Evolutionary conservation across 2,888 invertebrate species (phyloP).

Genomic region (Cyrtodaria siliqua): DNA sequence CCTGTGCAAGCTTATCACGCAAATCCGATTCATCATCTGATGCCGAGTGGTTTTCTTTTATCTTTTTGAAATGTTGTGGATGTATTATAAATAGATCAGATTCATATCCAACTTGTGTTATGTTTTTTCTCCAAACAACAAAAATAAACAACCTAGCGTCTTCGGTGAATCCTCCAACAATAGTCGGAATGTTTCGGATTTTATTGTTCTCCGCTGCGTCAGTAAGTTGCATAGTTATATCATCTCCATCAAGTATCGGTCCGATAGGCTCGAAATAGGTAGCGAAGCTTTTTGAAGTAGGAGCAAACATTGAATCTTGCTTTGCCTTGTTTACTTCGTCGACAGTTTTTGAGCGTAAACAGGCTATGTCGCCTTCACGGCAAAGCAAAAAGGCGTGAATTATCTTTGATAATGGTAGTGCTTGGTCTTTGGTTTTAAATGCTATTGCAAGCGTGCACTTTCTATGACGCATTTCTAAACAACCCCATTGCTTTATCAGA

Average conservation of each 20-base stretch:
- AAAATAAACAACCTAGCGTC: conserved; percentile 74
- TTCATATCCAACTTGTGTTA: conserved; percentile 7
- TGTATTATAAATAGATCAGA: conserved; percentile 2
- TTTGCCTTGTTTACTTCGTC: conserved; percentile 68
- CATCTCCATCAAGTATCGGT: conserved; percentile 70
- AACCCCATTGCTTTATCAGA: conserved; percentile 39
- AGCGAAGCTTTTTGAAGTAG: conserved; percentile 70
- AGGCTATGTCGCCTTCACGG: conserved; percentile 56
- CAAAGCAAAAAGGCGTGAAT: conserved; percentile 61
- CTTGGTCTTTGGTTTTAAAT: conserved; percentile 63
- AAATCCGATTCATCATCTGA: conserved; percentile 5
- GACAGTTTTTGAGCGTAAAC: conserved; percentile 60
- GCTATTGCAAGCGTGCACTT: conserved; percentile 62
- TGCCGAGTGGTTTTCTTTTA: conserved; percentile 59
- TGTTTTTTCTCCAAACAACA: conserved; percentile 45
- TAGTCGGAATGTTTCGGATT: conserved; percentile 65
- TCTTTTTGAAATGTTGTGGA: conserved; percentile 34
- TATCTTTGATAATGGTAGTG: conserved; percentile 55
- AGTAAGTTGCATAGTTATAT: conserved; percentile 65
- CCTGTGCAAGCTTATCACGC: background rate
- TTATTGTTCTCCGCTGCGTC: conserved; percentile 47
- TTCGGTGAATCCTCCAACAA: conserved; percentile 72
- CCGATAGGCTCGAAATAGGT: conserved; percentile 75
- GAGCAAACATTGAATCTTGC: conserved; percentile 30
- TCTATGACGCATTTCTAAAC: conserved; percentile 63